phyloP scores from a whole-genome alignment of 2,797 vertebrate species.

The Poeciliopsis gracilis region DNA sequence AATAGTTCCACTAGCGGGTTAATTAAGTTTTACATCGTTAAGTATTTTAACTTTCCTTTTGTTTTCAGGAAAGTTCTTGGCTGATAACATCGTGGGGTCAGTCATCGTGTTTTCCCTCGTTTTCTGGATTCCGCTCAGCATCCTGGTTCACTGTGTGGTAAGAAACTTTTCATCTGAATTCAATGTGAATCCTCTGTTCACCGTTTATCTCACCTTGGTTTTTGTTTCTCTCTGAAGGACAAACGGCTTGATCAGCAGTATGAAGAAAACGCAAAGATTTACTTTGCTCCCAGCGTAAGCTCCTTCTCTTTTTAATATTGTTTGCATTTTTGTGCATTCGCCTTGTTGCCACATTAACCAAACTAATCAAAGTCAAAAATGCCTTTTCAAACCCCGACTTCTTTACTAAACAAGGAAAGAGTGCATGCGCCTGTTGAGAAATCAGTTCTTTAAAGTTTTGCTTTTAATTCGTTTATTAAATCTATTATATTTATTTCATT shows the following conservation, averaged over 20 bases:
- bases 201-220: constrained; percentile 1
- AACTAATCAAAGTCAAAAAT: constrained; percentile 43
- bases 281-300: constrained; percentile 90
- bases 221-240: constrained; percentile 81
- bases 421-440: neutral
- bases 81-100: constrained; percentile 99
- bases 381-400: constrained; percentile 33
- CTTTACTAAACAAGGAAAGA: constrained; percentile 18
- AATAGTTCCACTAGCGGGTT: neutral
- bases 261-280: constrained; percentile 88
- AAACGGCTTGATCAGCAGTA: constrained; percentile 95
- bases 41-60: neutral
- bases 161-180: constrained; percentile 44
- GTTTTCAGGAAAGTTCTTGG: constrained; percentile 92
- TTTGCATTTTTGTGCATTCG: constrained; percentile 17
- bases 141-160: constrained; percentile 98
- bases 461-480: neutral
- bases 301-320: constrained; percentile 2
- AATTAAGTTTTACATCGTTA: neutral
- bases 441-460: neutral
- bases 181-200: neutral
- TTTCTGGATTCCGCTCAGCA: constrained; percentile 98
- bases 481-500: neutral
- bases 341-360: constrained; percentile 58
- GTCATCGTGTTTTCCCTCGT: constrained; percentile 96